These are phyloP conservation scores for Trissolcus japonicus DNA, from an alignment of 2,888 invertebrate genomes.

Conservation along the genomic window DNA sequence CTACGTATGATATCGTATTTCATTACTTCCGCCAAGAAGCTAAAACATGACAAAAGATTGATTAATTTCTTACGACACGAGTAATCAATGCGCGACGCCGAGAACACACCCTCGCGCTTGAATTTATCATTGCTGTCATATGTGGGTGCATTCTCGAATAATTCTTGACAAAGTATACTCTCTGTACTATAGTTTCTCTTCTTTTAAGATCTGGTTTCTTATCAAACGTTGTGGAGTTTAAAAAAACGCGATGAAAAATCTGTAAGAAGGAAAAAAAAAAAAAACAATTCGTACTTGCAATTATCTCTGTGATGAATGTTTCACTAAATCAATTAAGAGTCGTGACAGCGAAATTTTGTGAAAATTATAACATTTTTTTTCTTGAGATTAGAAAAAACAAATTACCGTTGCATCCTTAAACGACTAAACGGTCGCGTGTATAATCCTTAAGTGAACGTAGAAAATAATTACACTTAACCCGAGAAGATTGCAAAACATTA, in stretches of 20 bases:
- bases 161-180: not conserved
- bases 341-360: not conserved
- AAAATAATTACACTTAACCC: constrained; percentile 44
- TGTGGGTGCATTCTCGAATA: not conserved
- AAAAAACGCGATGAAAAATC: not conserved
- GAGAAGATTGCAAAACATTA: constrained; percentile 52
- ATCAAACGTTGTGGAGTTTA: not conserved
- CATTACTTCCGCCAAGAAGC: constrained; percentile 53
- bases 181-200: not conserved
- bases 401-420: not conserved
- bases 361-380: not conserved
- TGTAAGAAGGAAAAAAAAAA: not conserved
- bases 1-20: constrained; percentile 48
- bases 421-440: constrained; percentile 26
- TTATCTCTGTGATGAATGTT: not conserved
- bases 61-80: constrained; percentile 50
- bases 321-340: not conserved
- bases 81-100: constrained; percentile 44
- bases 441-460: constrained; percentile 31
- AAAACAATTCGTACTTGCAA: not conserved
- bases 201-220: not conserved
- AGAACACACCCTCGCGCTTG: not conserved
- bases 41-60: constrained; percentile 55
- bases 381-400: constrained; percentile 4
- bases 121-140: not conserved